Base-by-base conservation (phyloP, 2,113 vertebrate species). In the Talpa occidentalis region DNA sequence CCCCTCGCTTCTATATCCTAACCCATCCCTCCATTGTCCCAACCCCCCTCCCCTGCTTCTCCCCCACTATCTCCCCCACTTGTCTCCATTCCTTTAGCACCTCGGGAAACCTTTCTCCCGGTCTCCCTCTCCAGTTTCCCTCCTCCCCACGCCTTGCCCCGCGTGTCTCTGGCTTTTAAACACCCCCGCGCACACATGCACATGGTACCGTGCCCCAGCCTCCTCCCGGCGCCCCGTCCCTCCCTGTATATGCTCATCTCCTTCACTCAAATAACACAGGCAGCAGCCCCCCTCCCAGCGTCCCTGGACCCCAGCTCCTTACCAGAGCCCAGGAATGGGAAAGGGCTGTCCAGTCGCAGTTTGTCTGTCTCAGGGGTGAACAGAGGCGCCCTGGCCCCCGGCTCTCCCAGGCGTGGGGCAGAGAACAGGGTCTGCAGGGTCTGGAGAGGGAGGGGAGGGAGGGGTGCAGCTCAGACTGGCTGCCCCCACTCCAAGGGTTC, bases 311-410 rank as follows among this genome's bases (percentile, higher is more conserved):
- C 3, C 12, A 12, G 60, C 17, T 21, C 82, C 98, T 98, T 97
- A 99, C 99, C 99, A 93, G 99, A 98, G 95, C 98, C 88, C 95
- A 99, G 98, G 95, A 99, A 99, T 9, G 99, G 98, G 94, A 99
- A 99, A 30, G 98, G 93, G 1, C 97, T 54, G 95, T 99, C 99
- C 97, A 99, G 97, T 24, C 99, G 98, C 72, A 99, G 98, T 84
- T 99, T 99, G 90, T 99, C 99, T 9, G 98, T 98, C 83, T 99
- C 99, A 0, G 99, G 97, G 56, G 99, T 98, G 67, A 99, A 99
- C 85, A 99, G 97, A 70, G 98, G 98, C 0, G 97, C 87, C 77
- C 98, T 96, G 94, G 98, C 97, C 49, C 98, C 98, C 0, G 98
- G 98, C 86, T 99, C 99, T 74, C 99, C 99, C 97, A 99, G 97